phyloP scores from a whole-genome alignment of 2,113 vertebrate genomes.

The Hiodon tergisus region DNA sequence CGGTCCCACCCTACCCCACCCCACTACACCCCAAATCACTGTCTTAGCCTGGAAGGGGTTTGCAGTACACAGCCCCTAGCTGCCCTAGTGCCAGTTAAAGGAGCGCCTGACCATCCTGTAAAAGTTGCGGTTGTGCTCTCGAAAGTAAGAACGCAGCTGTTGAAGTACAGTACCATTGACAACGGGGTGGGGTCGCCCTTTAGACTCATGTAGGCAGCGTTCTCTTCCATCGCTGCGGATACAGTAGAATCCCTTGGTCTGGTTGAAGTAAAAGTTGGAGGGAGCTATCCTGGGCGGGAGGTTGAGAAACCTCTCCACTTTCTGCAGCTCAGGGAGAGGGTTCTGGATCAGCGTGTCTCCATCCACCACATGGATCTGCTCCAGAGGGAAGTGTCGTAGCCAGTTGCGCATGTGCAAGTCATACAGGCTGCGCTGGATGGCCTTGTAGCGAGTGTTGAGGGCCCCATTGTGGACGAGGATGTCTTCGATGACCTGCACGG shows the following conservation, averaged over 20 bases:
- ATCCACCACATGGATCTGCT: constrained; percentile 88
- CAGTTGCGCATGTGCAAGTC: constrained; percentile 87
- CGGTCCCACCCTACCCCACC: neutral
- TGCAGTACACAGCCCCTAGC: neutral
- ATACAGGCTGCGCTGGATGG: constrained; percentile 86
- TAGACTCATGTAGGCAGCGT: constrained; percentile 87
- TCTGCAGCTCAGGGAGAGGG: constrained; percentile 81
- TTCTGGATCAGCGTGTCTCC: constrained; percentile 84
- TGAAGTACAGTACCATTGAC: constrained; percentile 81
- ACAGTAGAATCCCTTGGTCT: constrained; percentile 91
- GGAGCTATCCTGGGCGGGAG: constrained; percentile 77
- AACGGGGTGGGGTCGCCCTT: constrained; percentile 81
- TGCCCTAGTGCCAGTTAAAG: constrained; percentile 78
- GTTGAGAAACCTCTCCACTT: constrained; percentile 82
- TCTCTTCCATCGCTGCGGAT: constrained; percentile 84
- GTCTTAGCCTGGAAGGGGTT: constrained; percentile 3
- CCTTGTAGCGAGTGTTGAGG: constrained; percentile 84
- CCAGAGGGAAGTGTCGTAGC: constrained; percentile 78
- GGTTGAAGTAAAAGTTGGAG: constrained; percentile 93
- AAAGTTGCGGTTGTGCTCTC: constrained; percentile 84
- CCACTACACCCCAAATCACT: neutral
- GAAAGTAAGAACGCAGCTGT: constrained; percentile 79
- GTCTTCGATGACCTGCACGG: constrained; percentile 86
- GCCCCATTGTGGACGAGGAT: constrained; percentile 82
- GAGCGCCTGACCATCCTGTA: constrained; percentile 83